A percentile compares a stretch with the other conserved stretches of the same genome.
Evolutionary conservation across 2,888 invertebrate genomes (phyloP).

Genomic region (Suillia variegata): DNA sequence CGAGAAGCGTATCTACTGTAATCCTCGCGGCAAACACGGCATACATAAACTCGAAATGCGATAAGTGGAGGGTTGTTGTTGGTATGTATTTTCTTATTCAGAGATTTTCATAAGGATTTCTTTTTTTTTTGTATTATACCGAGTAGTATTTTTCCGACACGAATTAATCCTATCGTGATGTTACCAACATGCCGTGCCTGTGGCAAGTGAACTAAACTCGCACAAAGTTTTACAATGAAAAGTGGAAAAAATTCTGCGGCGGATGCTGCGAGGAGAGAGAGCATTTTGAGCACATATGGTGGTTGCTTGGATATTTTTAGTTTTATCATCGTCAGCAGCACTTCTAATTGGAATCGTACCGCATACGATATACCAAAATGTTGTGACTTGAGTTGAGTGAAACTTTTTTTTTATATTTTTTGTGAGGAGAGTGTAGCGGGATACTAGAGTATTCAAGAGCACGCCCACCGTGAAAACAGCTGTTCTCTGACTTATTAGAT

Average conservation of each 20-base stretch:
- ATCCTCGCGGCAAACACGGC: slow-evolving; percentile 36
- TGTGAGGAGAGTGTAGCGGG: too few species aligned
- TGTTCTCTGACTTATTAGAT: slow-evolving; percentile 27
- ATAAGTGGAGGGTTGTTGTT: slow-evolving; percentile 31
- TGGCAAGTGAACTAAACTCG: slow-evolving; percentile 43
- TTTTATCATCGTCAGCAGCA: too few species aligned
- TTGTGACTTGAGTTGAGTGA: too few species aligned
- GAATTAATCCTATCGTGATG: slow-evolving; percentile 38
- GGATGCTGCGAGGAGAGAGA: background rate
- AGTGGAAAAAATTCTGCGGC: slow-evolving; percentile 35
- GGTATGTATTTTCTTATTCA: background rate
- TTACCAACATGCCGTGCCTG: slow-evolving; percentile 39
- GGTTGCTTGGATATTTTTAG: slow-evolving; percentile 32
- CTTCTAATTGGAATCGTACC: background rate
- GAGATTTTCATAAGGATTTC: too few species aligned
- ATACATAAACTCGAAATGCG: background rate
- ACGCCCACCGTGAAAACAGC: slow-evolving; percentile 38
- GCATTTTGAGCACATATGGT: slow-evolving; percentile 20
- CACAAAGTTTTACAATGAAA: slow-evolving; percentile 31
- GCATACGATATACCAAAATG: too few species aligned
- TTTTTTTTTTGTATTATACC: slow-evolving; percentile 3
- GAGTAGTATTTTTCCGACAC: slow-evolving; percentile 7
- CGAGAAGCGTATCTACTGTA: slow-evolving; percentile 37
- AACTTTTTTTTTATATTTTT: too few species aligned
- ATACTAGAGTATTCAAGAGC: too few species aligned